phyloP scores from a whole-genome alignment of 2,797 vertebrate genomes.

The Pseudochirops cupreus region DNA sequence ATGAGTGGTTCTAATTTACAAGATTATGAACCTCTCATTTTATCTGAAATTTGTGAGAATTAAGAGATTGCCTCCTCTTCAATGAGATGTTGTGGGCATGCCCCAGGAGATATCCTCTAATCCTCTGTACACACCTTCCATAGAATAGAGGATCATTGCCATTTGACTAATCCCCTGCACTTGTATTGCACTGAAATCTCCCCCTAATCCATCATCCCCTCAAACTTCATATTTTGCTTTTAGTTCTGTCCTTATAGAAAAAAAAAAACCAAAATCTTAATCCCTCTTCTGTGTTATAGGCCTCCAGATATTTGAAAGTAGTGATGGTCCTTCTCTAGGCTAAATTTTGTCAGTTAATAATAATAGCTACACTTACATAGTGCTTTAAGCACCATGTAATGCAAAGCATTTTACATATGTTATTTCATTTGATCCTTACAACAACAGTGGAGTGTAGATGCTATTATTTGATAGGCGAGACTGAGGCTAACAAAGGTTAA shows the following conservation, averaged over 20 bases:
- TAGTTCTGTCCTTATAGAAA: not conserved
- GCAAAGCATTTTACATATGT: not conserved
- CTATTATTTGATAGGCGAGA: not conserved
- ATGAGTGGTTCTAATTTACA: not conserved
- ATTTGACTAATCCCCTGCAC: not conserved
- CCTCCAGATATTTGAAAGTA: not conserved
- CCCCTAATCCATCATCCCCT: not conserved
- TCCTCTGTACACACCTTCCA: not conserved
- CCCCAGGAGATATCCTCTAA: not conserved
- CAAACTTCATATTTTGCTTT: not conserved
- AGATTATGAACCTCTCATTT: not conserved
- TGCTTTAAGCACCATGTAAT: not conserved
- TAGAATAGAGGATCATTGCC: not conserved
- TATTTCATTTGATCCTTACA: not conserved
- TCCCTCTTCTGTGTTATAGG: not conserved
- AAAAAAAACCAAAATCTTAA: not conserved
- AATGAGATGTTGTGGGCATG: no score
- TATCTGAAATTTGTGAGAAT: not conserved
- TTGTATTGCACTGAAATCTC: not conserved
- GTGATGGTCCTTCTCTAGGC: not conserved
- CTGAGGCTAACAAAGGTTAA: not conserved
- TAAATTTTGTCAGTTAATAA: not conserved
- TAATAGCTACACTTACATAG: not conserved
- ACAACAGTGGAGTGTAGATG: not conserved
- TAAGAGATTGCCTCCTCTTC: not conserved